A percentile compares a stretch with the other conserved stretches of the same genome.
These are phyloP conservation scores for Leptinotarsa haldemani DNA, from an alignment of 2,888 invertebrate species.

Conservation along the genomic window DNA sequence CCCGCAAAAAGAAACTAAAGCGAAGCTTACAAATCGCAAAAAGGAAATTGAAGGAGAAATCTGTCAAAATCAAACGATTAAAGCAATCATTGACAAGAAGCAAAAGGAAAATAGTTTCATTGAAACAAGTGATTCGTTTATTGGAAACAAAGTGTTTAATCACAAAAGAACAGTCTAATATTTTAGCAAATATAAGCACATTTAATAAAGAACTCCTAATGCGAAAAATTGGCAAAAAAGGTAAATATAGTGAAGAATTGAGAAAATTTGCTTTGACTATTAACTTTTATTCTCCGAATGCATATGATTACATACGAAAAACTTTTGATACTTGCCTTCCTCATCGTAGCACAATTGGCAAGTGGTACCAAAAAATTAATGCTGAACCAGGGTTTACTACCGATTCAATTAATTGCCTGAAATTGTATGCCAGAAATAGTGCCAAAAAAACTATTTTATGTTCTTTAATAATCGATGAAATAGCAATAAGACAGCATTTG, in stretches of 20 bases:
- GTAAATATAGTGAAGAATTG: slow-evolving; percentile 35
- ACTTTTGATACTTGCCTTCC: slow-evolving; percentile 55
- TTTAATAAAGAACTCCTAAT: slow-evolving; percentile 27
- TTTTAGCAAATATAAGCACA: slow-evolving; percentile 7
- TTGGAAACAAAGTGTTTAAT: slow-evolving; percentile 21
- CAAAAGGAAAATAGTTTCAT: slow-evolving; percentile 9
- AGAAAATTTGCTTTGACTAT: slow-evolving; percentile 39
- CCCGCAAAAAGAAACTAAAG: not conserved
- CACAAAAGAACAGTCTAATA: not conserved
- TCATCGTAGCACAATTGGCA: slow-evolving; percentile 53
- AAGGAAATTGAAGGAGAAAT: not conserved
- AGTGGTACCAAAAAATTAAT: slow-evolving; percentile 56
- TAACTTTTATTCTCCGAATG: slow-evolving; percentile 47
- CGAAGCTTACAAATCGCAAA: not conserved
- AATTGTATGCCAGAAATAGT: slow-evolving; percentile 41
- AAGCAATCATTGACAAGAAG: slow-evolving; percentile 17
- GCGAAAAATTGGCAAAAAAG: slow-evolving; percentile 29
- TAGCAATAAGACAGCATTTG: slow-evolving; percentile 50
- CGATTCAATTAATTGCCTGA: slow-evolving; percentile 43
- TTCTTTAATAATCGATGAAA: slow-evolving; percentile 52
- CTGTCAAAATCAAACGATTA: slow-evolving; percentile 17
- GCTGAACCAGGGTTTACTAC: slow-evolving; percentile 55
- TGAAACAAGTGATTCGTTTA: slow-evolving; percentile 10
- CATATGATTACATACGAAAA: slow-evolving; percentile 57
- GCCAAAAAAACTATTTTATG: slow-evolving; percentile 38